A percentile compares a stretch with the other conserved stretches of the same genome.
Evolutionary conservation across 2,797 vertebrate genomes (phyloP).

Genomic region (Chelon labrosus): DNA sequence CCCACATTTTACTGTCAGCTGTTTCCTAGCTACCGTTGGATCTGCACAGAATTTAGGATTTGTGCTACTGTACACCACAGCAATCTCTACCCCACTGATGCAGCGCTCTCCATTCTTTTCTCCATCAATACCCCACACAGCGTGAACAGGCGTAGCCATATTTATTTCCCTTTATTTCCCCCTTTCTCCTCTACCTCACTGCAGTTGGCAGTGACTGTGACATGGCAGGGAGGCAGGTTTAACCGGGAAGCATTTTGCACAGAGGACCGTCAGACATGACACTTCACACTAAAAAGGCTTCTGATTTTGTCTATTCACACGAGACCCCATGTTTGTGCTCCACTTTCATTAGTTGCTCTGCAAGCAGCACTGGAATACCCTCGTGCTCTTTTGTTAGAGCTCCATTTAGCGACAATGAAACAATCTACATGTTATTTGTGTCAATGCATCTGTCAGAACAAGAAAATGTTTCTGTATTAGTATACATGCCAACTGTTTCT

Average conservation of each 20-base stretch:
- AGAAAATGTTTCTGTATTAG: constrained; percentile 27
- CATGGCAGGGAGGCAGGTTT: constrained; percentile 52
- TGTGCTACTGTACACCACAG: constrained; percentile 78
- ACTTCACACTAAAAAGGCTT: constrained; percentile 61
- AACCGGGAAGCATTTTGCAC: constrained; percentile 66
- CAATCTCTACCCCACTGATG: constrained; percentile 76
- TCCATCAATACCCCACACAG: constrained; percentile 56
- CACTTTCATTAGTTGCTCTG: constrained; percentile 71
- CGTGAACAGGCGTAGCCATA: constrained; percentile 40
- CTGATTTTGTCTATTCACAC: constrained; percentile 69
- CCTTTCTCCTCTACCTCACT: constrained; percentile 41
- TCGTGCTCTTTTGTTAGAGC: constrained; percentile 65
- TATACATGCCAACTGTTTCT: constrained; percentile 25
- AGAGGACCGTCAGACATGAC: constrained; percentile 56
- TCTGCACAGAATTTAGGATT: constrained; percentile 83
- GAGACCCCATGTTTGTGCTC: constrained; percentile 63
- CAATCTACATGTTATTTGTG: constrained; percentile 50
- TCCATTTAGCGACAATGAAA: constrained; percentile 72
- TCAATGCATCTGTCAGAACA: constrained; percentile 30
- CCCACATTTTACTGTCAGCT: constrained; percentile 83
- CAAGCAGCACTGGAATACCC: constrained; percentile 64
- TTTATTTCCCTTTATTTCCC: constrained; percentile 51
- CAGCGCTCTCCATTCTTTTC: constrained; percentile 70
- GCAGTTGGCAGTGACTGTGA: constrained; percentile 38
- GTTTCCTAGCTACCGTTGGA: constrained; percentile 81